Percentiles rank a stretch among this genome's conserved stretches.
Conservation (phyloP, 1,140 invertebrate genomes). For the Pentalonia nigronervosa region DNA sequence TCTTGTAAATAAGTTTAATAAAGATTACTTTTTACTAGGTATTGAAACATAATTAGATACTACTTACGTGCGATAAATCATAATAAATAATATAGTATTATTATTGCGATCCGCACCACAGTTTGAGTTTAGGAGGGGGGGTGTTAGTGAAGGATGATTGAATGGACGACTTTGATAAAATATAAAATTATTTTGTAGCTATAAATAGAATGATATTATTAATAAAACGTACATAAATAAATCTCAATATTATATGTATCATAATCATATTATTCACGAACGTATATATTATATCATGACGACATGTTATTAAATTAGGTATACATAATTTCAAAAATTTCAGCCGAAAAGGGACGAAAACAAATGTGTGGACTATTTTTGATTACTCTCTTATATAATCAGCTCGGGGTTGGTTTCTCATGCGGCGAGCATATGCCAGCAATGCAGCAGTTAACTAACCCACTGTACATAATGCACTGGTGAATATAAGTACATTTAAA, state of each 20-base stretch:
- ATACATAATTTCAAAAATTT: neutral
- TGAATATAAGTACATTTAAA: neutral
- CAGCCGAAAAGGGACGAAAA: neutral
- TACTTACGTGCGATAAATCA: neutral
- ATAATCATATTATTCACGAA: neutral
- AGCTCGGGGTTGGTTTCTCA: neutral
- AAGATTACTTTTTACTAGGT: neutral
- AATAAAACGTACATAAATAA: neutral
- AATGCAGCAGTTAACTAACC: neutral
- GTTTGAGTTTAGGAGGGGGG: neutral
- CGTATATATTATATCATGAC: neutral
- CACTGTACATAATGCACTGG: neutral
- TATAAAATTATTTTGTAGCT: neutral
- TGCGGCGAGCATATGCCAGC: neutral
- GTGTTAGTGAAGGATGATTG: neutral
- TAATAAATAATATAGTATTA: no score
- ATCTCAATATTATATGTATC: neutral
- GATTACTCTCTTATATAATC: neutral
- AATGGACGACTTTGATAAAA: neutral
- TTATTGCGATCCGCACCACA: neutral
- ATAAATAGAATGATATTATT: neutral
- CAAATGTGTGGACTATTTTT: neutral
- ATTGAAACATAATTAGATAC: neutral
- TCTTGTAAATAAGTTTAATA: neutral
- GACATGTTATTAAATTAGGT: neutral